Base-by-base conservation (phyloP, 2,113 vertebrate species). In the Hydrochoerus hydrochaeris region DNA sequence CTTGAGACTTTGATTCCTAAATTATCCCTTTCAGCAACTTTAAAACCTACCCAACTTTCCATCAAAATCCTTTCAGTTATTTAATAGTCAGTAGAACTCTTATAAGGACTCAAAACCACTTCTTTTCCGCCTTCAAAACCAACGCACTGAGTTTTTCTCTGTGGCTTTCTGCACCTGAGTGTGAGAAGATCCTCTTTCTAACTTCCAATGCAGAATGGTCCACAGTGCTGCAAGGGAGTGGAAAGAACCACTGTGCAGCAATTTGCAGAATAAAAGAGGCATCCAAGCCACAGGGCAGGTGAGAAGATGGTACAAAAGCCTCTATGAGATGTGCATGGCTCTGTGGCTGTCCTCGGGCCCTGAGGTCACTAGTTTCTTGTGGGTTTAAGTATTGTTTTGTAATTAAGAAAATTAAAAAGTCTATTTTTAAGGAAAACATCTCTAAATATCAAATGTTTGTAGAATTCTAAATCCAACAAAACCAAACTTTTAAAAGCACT, bases 51-150 rank as follows among this genome's bases (percentile, higher is more conserved):
- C n/a, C 46, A 57, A 60, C 65, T 82, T 65, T 52, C 30, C 44
- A 52, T 52, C 60, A 88, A 87, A 86, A 86, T 24, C 46, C 46
- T 22, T 75, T 44, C 10, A 44, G 30, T 58, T 19, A 49, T 49
- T 94, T 91, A 65, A 96, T 85, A 49, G 41, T 38, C 78, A 69
- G 67, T 52, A n/a, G 63, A 96, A 94, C 58, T 94, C 58, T 19
- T 14, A 20, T 19, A 54, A 57, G 20, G 22, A 80, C 30, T 84
- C 81, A 54, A 78, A 91, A 32, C 49, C 69, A 28, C 78, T 89
- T 86, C 35, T 54, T 41, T 67, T 62, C 49, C 58, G 24, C 4
- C 1, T 87, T 92, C 90, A 82, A 83, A 96, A 78, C 54, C 41
- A 92, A 30, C 13, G 24, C 87, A 65, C n/a, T 3, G 32, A 17